A percentile compares a stretch with the other conserved stretches of the same genome.
Evolutionary conservation across 2,888 invertebrate genomes (phyloP).

Genomic region (Nasonovia ribisnigri): DNA sequence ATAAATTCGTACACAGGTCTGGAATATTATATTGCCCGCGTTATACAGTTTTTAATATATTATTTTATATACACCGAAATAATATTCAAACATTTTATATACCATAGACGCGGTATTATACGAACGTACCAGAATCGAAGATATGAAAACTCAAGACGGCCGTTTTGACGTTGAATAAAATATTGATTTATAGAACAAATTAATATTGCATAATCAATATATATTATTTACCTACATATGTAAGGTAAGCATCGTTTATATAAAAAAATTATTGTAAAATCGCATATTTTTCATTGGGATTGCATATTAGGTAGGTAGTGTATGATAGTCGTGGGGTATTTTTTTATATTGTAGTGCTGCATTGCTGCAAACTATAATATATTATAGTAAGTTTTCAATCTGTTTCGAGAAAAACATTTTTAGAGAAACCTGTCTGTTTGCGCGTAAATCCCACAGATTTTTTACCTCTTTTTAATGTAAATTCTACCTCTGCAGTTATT

Average conservation of each 20-base stretch:
- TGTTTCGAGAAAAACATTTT: background rate
- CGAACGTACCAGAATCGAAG: background rate
- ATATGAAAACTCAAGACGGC: background rate
- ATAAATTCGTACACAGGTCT: background rate
- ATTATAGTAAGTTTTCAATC: background rate
- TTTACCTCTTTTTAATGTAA: background rate
- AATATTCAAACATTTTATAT: background rate
- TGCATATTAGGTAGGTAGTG: background rate
- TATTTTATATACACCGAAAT: constrained; percentile 3
- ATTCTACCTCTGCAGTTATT: background rate
- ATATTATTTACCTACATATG: background rate
- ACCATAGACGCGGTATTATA: background rate
- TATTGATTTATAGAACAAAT: background rate
- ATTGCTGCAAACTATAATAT: no score
- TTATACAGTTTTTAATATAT: background rate
- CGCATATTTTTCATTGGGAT: background rate
- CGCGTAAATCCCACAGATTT: background rate
- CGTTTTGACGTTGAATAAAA: background rate
- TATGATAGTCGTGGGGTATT: background rate
- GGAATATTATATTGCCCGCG: background rate
- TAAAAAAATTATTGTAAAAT: background rate
- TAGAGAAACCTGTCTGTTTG: background rate
- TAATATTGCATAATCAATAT: background rate
- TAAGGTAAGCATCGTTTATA: background rate
- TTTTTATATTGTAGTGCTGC: background rate